These are phyloP conservation scores for Pipistrellus pygmaeus DNA, from an alignment of 2,797 vertebrate species.

Conservation along the genomic window DNA sequence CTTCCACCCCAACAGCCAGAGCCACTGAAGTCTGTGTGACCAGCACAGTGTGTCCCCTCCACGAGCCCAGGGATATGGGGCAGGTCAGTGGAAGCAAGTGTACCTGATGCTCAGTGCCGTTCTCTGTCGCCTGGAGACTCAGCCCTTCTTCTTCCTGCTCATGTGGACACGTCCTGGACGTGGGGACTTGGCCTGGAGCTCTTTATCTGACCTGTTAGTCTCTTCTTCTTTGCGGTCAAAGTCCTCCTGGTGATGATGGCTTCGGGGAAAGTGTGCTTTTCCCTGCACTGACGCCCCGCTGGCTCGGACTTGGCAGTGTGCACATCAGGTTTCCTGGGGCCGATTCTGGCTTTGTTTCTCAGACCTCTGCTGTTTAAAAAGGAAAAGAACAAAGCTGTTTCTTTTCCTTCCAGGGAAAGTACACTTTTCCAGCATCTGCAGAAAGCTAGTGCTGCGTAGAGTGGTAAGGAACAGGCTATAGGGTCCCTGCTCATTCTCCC, in stretches of 20 bases:
- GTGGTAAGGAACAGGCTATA: background rate
- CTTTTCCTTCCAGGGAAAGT: conserved; percentile 48
- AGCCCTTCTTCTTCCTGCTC: background rate
- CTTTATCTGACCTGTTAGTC: conserved; percentile 8
- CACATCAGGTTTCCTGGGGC: background rate
- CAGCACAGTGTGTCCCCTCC: background rate
- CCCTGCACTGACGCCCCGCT: background rate
- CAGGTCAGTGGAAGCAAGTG: background rate
- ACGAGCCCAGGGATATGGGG: background rate
- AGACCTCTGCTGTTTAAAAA: conserved; percentile 40
- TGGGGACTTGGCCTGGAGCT: background rate
- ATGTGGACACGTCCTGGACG: no score
- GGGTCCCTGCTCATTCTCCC: background rate
- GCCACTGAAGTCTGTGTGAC: background rate
- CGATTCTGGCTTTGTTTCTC: conserved; percentile 61
- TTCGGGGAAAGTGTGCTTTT: conserved; percentile 55
- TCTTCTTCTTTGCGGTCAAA: conserved; percentile 29
- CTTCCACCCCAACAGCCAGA: background rate
- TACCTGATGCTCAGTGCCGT: background rate
- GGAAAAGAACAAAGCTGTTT: conserved; percentile 51
- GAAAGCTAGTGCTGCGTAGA: background rate
- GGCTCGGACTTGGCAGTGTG: background rate
- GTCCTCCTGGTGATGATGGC: conserved; percentile 40
- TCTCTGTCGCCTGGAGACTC: background rate
- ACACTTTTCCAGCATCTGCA: background rate